A percentile compares a stretch with the other conserved stretches of the same genome.
Evolutionary conservation across 2,797 vertebrate species (phyloP).

Genomic region (Mus caroli): DNA sequence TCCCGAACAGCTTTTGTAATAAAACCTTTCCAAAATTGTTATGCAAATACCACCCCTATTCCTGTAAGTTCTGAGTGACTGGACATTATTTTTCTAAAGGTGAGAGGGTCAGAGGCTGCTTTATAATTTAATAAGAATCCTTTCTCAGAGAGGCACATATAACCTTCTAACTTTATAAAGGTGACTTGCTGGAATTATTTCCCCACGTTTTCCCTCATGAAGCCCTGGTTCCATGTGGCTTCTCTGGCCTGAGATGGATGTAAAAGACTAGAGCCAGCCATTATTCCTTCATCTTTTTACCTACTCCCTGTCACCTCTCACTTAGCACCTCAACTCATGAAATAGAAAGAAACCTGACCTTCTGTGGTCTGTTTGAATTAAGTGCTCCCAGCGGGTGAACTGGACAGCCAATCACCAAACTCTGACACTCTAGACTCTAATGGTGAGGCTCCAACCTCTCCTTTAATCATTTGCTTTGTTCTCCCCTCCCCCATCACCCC

Average conservation of each 20-base stretch:
- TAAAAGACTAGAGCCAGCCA: background rate
- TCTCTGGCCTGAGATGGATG: background rate
- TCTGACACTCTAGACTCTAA: background rate
- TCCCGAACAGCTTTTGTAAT: conserved; percentile 3
- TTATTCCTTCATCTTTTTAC: background rate
- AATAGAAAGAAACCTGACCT: conserved; percentile 1
- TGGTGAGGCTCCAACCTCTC: background rate
- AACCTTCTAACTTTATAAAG: background rate
- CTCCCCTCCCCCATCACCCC: background rate
- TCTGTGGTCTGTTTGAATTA: background rate
- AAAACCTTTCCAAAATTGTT: conserved; percentile 54
- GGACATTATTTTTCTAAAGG: conserved; percentile 18
- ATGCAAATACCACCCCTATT: background rate
- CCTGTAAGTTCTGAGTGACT: conserved; percentile 20
- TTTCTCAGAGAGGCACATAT: background rate
- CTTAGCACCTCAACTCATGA: background rate
- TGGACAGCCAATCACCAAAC: background rate
- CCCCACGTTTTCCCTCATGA: background rate
- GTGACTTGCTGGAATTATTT: conserved; percentile 32
- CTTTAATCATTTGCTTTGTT: background rate
- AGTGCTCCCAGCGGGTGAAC: background rate
- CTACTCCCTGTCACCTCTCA: background rate
- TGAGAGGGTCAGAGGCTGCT: background rate
- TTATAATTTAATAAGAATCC: conserved; percentile 54
- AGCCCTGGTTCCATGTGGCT: background rate